Conservation (phyloP, 2,888 invertebrate genomes). For the Xestia sexstrigata region DNA sequence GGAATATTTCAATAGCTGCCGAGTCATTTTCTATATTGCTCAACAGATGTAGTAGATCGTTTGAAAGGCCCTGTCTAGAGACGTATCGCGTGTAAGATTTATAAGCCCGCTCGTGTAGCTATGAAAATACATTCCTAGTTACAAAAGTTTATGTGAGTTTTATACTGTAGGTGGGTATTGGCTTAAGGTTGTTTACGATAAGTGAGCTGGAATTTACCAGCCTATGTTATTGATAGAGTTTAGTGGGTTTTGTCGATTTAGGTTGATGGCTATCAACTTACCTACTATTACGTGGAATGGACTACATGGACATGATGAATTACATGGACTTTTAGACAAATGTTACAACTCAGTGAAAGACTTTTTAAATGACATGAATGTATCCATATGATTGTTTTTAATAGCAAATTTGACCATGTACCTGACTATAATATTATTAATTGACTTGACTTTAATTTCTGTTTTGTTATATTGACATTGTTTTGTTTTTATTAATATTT, state of each 20-base stretch:
- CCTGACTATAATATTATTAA: too few relatives aligned
- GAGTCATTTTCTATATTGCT: constrained; percentile 63
- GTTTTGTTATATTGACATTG: too few relatives aligned
- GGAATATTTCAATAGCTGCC: constrained; percentile 62
- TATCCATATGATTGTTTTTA: too few relatives aligned
- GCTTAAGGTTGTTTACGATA: constrained; percentile 36
- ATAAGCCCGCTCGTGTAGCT: constrained; percentile 44
- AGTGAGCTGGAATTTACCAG: constrained; percentile 29
- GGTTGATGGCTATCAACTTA: background rate
- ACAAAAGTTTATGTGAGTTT: constrained; percentile 44
- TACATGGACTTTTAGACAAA: too few relatives aligned
- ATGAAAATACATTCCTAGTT: constrained; percentile 57
- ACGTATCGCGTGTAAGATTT: constrained; percentile 60
- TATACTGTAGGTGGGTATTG: constrained; percentile 34
- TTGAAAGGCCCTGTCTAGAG: constrained; percentile 57
- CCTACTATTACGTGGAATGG: background rate
- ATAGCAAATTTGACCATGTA: too few relatives aligned
- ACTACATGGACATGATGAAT: too few relatives aligned
- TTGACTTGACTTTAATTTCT: too few relatives aligned
- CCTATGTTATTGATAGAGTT: constrained; percentile 7
- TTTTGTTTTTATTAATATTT: too few relatives aligned
- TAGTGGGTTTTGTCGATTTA: constrained; percentile 7
- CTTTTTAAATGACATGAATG: too few relatives aligned
- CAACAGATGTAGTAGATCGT: constrained; percentile 51
- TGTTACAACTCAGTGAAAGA: too few relatives aligned